These are phyloP conservation scores for Ophion costatus DNA, from an alignment of 2,888 invertebrate genomes.

Conservation along the genomic window DNA sequence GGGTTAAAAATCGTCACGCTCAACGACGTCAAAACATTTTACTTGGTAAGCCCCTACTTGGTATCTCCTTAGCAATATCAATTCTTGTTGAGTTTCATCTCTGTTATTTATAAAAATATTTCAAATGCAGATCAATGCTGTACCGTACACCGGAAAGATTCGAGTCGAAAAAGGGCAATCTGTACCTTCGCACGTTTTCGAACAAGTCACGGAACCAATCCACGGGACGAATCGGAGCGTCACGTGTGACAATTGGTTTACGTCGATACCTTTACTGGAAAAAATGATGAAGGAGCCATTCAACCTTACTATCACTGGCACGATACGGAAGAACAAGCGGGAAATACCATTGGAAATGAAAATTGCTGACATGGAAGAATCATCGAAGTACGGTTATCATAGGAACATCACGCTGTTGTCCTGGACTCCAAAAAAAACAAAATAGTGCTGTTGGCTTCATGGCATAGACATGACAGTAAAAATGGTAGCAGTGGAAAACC, in stretches of 20 bases:
- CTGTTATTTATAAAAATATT: slow-evolving; percentile 8
- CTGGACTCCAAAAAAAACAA: slow-evolving; percentile 60
- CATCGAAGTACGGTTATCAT: slow-evolving; percentile 4
- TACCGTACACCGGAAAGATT: slow-evolving; percentile 35
- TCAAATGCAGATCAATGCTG: slow-evolving; percentile 17
- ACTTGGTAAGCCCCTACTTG: slow-evolving; percentile 22
- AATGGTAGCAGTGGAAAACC: slow-evolving; percentile 44
- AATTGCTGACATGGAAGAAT: slow-evolving; percentile 18
- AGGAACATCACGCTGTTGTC: slow-evolving; percentile 36
- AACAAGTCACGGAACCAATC: slow-evolving; percentile 28
- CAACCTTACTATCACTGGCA: slow-evolving; percentile 44
- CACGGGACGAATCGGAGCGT: slow-evolving; percentile 44
- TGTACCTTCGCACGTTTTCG: slow-evolving; percentile 5
- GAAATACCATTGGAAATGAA: slow-evolving; percentile 48
- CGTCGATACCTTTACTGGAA: slow-evolving; percentile 33
- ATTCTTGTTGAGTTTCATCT: slow-evolving; percentile 21
- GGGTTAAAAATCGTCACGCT: slow-evolving; percentile 47
- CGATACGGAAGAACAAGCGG: slow-evolving; percentile 44
- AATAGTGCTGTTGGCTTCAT: slow-evolving; percentile 55
- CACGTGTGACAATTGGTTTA: slow-evolving; percentile 58
- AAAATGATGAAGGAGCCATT: slow-evolving; percentile 14
- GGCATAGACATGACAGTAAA: slow-evolving; percentile 30
- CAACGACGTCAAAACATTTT: slow-evolving; percentile 33
- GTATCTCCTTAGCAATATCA: slow-evolving; percentile 4
- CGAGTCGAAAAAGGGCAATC: slow-evolving; percentile 6